Evolutionary conservation across 2,888 invertebrate genomes (phyloP), one percentile per base, ranked within the genome.

Genomic region (Nineta flava): DNA sequence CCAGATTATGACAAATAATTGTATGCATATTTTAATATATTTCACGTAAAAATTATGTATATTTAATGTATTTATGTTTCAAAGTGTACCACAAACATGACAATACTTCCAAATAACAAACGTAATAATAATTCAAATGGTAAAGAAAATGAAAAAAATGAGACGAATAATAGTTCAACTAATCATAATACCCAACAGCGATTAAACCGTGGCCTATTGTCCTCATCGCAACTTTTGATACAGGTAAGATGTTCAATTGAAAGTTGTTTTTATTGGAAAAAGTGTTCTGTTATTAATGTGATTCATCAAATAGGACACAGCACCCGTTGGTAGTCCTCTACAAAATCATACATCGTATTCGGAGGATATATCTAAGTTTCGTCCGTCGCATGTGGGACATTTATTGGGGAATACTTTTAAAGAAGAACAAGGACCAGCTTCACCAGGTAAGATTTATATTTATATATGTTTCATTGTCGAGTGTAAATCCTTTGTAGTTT

Each of bases 61-160:
- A 26, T 26, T 26, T 26, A 26, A 26, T 26, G 26, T 26, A 26
- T 26, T 26, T 26, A 26, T 26, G 7, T 26, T 26, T 2, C 4
- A 26, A 26, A 26, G 26, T 26, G 26, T 26, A 26, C 7, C 19
- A 19, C 21, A 19, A 47, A 34, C 15, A 67, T 68, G 67, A 68
- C 67, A 44, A 68, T 68, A 58, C 58, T 67, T 54, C 67, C 67
- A 52, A 56, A 66, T 41, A 67, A 66, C 55, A 59, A 66, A 50
- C 57, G 65, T 52, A 55, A 61, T 17, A 57, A 58, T 21, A 59
- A 57, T 52, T 54, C 60, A 48, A 66, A 66, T 55, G 65, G 66
- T 57, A 62, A 59, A 53, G 47, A 44, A 13, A 19, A 13, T 26
- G 44, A 44, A 31, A 44, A 44, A 26, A 44, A 26, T 44, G 44